These are phyloP conservation scores for Beaufortia kweichowensis DNA, from an alignment of 2,113 vertebrate species.

Conservation along the genomic window DNA sequence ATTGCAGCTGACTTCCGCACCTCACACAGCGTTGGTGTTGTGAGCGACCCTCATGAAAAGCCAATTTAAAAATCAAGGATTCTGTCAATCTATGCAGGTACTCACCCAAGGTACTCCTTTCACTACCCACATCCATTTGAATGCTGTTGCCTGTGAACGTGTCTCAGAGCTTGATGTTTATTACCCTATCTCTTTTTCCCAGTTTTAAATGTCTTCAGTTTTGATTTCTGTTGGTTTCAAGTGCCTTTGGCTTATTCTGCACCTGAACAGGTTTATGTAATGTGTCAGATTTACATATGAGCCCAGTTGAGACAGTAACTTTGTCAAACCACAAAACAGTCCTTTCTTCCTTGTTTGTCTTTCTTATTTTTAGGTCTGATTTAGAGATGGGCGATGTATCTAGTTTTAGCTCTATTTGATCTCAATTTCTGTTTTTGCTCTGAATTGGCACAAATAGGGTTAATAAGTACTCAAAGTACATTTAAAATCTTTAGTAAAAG, in stretches of 20 bases:
- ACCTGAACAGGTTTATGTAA: conserved; percentile 31
- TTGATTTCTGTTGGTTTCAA: conserved; percentile 45
- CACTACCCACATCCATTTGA: conserved; percentile 99
- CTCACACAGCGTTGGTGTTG: conserved; percentile 99
- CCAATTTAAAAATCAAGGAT: conserved; percentile 99
- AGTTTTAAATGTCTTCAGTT: conserved; percentile 65
- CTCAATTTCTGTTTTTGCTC: background rate
- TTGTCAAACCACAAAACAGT: conserved; percentile 10
- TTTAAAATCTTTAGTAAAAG: too few species aligned
- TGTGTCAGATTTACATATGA: conserved; percentile 46
- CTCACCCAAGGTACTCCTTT: conserved; percentile 99
- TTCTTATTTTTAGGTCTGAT: background rate
- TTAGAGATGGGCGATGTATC: conserved; percentile 10
- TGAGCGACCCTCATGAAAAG: conserved; percentile 99
- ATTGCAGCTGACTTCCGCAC: conserved; percentile 99
- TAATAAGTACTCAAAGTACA: too few species aligned
- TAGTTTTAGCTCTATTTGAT: too few species aligned
- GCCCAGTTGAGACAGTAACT: conserved; percentile 60
- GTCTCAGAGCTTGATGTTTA: conserved; percentile 83
- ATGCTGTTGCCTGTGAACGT: conserved; percentile 97
- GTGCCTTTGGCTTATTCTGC: conserved; percentile 32
- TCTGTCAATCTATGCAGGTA: conserved; percentile 99
- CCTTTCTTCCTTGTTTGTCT: conserved; percentile 33
- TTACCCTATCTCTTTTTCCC: conserved; percentile 60
- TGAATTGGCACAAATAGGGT: too few species aligned